phyloP scores from a whole-genome alignment of 2,888 invertebrate species.

The Clusia tigrina region DNA sequence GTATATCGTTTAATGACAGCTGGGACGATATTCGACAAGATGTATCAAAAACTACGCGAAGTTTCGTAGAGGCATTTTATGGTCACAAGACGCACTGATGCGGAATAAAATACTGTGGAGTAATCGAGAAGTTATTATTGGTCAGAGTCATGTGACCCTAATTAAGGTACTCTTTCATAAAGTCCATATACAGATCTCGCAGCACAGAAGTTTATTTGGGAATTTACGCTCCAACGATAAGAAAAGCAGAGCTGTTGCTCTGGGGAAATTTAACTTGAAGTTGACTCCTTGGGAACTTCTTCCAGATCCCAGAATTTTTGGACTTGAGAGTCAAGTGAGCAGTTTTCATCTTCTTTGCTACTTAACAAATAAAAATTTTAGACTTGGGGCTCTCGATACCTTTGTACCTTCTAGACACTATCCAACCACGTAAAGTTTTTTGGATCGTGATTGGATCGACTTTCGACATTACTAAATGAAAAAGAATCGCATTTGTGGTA shows the following conservation, averaged over 20 bases:
- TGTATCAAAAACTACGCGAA: too few relatives aligned
- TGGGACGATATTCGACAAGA: too few relatives aligned
- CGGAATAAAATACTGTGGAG: too few relatives aligned
- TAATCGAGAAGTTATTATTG: too few relatives aligned
- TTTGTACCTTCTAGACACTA: too few relatives aligned
- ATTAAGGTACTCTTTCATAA: slow-evolving; percentile 24
- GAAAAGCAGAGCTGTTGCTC: slow-evolving; percentile 24
- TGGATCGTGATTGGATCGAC: background rate
- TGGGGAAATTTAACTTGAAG: slow-evolving; percentile 11
- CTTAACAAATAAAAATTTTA: background rate
- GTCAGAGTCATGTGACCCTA: too few relatives aligned
- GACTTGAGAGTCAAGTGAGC: slow-evolving; percentile 9
- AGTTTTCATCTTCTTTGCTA: background rate
- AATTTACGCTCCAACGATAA: slow-evolving; percentile 26
- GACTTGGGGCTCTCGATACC: too few relatives aligned
- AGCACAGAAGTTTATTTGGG: slow-evolving; percentile 16
- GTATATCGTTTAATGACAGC: too few relatives aligned
- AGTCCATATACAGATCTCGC: slow-evolving; percentile 22
- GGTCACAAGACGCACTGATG: too few relatives aligned
- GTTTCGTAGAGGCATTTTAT: too few relatives aligned
- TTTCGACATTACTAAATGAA: too few relatives aligned
- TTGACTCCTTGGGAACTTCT: slow-evolving; percentile 18
- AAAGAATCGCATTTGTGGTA: too few relatives aligned
- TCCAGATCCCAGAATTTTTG: slow-evolving; percentile 22
- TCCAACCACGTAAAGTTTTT: background rate